phyloP scores from a whole-genome alignment of 1,140 invertebrate species.

The Hormaphis cornu region DNA sequence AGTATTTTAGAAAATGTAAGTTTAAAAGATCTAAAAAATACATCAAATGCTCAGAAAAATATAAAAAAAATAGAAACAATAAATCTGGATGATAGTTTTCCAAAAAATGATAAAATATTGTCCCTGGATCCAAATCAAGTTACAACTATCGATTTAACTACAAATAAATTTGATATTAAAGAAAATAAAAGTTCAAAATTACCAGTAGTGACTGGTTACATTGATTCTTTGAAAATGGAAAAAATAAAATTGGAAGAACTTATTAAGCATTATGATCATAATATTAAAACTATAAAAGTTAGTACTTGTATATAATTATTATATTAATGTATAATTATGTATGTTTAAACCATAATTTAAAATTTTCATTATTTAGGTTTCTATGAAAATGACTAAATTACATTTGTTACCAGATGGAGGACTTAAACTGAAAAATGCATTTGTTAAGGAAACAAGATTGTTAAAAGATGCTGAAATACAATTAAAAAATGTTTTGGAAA shows the following conservation, averaged over 20 bases:
- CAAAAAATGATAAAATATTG: not conserved
- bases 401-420: constrained; percentile 18
- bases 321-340: no score
- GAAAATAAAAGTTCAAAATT: no score
- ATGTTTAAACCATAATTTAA: no score
- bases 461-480: not conserved
- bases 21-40: not conserved
- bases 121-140: not conserved
- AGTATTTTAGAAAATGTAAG: constrained; percentile 2
- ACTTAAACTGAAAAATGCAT: constrained; percentile 7
- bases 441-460: not conserved
- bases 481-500: not conserved
- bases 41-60: not conserved
- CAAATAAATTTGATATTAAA: not conserved
- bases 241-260: constrained; percentile 7
- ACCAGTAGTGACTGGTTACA: not conserved
- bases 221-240: constrained; percentile 8
- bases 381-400: constrained; percentile 17
- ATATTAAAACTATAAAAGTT: not conserved
- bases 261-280: not conserved
- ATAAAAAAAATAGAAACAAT: not conserved
- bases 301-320: not conserved
- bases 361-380: no score
- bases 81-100: not conserved
- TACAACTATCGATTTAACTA: not conserved